A percentile compares a stretch with the other conserved stretches of the same genome.
These are phyloP conservation scores for Taxidea taxus DNA, from an alignment of 2,113 vertebrate species.

Conservation along the genomic window DNA sequence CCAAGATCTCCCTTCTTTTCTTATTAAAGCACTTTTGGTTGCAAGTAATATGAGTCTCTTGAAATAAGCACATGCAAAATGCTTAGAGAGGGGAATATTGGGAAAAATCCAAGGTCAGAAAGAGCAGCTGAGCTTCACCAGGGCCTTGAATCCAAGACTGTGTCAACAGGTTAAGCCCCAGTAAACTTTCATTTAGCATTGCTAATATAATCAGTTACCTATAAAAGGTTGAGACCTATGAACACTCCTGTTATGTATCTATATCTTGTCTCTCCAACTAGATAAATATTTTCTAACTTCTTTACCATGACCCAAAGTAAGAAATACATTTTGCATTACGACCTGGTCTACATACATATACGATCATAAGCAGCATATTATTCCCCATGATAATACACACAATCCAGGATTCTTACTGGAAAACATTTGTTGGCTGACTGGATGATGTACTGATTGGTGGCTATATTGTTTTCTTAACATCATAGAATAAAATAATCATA, in stretches of 20 bases:
- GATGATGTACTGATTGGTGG: neutral
- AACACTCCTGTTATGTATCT: neutral
- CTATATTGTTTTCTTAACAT: neutral
- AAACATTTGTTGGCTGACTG: neutral
- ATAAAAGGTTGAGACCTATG: neutral
- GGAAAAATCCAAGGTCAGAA: slow-evolving; percentile 6
- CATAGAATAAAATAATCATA: slow-evolving; percentile 17
- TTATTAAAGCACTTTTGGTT: neutral
- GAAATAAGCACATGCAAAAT: neutral
- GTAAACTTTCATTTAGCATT: neutral
- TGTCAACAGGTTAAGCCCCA: neutral
- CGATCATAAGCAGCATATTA: neutral
- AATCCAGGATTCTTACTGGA: neutral
- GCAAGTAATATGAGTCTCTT: slow-evolving; percentile 31
- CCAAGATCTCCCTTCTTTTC: neutral
- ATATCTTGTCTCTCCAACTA: neutral
- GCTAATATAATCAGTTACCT: neutral
- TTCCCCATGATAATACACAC: neutral
- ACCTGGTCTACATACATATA: neutral
- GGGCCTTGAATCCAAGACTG: neutral
- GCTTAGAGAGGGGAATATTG: neutral
- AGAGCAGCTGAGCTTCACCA: neutral
- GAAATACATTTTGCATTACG: neutral
- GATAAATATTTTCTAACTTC: neutral
- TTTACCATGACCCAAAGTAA: neutral